Percentiles rank a stretch among this genome's conserved stretches.
phyloP scores from a whole-genome alignment of 2,113 vertebrate genomes.

The Xyliphius kryptos region DNA sequence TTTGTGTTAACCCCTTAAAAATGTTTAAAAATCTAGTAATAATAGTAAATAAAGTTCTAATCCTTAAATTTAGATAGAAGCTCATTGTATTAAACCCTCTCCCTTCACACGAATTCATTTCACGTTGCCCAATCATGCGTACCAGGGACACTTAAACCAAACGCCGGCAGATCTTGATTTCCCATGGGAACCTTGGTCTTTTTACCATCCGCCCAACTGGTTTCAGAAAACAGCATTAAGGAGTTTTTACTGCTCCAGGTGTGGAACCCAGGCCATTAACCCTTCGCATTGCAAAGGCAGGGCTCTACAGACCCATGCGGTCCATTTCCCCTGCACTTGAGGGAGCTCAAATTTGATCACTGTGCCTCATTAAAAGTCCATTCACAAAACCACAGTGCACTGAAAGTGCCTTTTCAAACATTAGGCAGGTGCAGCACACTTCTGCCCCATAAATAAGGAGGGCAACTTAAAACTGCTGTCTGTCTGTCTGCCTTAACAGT shows the following conservation, averaged over 20 bases:
- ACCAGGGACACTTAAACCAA: too few relatives aligned
- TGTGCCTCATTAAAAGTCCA: conserved; percentile 21
- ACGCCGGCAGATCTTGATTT: too few relatives aligned
- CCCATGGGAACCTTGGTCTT: too few relatives aligned
- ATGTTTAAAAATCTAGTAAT: too few relatives aligned
- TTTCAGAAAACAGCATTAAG: not conserved
- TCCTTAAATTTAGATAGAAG: too few relatives aligned
- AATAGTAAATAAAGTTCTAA: too few relatives aligned
- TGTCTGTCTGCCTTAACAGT: too few relatives aligned
- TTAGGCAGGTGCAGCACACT: conserved; percentile 24
- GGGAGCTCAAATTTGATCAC: conserved; percentile 13
- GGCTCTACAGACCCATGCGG: not conserved
- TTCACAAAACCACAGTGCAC: conserved; percentile 13
- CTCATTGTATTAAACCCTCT: too few relatives aligned
- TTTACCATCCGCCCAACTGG: too few relatives aligned
- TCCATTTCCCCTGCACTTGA: not conserved
- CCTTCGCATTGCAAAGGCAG: conserved; percentile 3
- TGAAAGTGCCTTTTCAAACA: conserved; percentile 2
- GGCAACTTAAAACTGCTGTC: not conserved
- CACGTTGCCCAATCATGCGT: too few relatives aligned
- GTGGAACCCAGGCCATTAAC: conserved; percentile 11
- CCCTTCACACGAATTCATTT: too few relatives aligned
- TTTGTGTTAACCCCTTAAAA: too few relatives aligned
- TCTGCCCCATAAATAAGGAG: conserved; percentile 13
- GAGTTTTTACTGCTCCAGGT: conserved; percentile 24